A percentile compares a stretch with the other conserved stretches of the same genome.
These are phyloP conservation scores for Tetramorium parvispinum DNA, from an alignment of 1,140 invertebrate genomes.

Conservation along the genomic window DNA sequence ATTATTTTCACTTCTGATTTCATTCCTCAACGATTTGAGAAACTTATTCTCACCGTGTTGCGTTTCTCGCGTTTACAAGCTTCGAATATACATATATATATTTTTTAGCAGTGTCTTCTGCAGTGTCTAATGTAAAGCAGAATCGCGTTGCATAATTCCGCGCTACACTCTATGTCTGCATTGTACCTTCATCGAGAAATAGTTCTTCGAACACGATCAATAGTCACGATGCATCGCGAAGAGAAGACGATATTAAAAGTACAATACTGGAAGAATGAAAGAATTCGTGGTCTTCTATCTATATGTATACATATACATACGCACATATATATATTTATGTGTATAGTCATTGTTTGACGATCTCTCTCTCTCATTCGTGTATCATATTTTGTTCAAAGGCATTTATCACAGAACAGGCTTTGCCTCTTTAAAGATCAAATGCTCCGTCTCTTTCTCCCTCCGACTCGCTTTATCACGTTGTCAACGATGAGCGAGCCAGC, in stretches of 20 bases:
- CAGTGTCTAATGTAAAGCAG: neutral
- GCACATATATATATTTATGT: neutral
- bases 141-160: neutral
- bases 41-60: neutral
- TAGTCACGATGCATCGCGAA: neutral
- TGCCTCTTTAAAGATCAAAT: neutral
- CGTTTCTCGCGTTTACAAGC: neutral
- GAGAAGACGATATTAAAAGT: neutral
- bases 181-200: conserved; percentile 5
- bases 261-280: neutral
- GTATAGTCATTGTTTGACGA: conserved; percentile 2
- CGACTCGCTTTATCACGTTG: conserved; percentile 12
- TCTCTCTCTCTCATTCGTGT: neutral
- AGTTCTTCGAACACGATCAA: conserved; percentile 2
- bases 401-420: neutral
- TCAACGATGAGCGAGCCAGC: neutral
- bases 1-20: conserved; percentile 19
- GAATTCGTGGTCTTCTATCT: neutral
- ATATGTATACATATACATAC: no score
- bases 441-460: neutral
- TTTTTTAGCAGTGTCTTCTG: neutral
- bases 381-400: conserved; percentile 16
- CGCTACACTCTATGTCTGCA: neutral
- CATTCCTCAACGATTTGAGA: neutral
- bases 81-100: neutral